Percentiles rank a stretch among this genome's conserved stretches.
Evolutionary conservation across 37 sponge, comb jelly and placozoan genomes (phyloP).

Genomic region (Cliona cf. orientalis): DNA sequence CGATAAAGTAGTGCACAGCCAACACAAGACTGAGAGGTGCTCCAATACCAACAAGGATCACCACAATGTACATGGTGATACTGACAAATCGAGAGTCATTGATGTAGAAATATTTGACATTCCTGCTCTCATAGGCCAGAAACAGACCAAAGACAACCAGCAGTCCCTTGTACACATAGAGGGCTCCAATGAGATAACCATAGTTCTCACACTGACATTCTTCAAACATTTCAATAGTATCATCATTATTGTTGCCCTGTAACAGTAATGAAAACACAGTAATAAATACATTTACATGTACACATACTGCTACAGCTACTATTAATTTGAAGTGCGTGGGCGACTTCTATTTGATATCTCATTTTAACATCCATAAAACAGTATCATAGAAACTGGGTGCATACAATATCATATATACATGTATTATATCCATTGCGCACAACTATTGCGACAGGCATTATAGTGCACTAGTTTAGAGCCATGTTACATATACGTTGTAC

Average conservation of each 20-base stretch:
- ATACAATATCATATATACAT: no score
- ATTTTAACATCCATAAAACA: no score
- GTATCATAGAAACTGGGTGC: no score
- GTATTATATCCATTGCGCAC: no score
- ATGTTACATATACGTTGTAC: no score
- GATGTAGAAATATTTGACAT: constrained; percentile 76
- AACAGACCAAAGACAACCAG: constrained; percentile 79
- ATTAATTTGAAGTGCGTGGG: no score
- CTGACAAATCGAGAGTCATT: constrained; percentile 76
- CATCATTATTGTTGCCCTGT: constrained; percentile 16
- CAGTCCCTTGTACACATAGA: constrained; percentile 75
- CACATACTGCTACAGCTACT: neutral
- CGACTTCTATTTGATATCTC: no score
- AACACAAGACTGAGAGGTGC: constrained; percentile 69
- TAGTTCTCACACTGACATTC: constrained; percentile 46
- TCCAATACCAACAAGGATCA: constrained; percentile 67
- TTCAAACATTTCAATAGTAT: constrained; percentile 9
- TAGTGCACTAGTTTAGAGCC: no score
- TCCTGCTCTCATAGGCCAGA: constrained; percentile 86
- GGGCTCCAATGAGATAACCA: constrained; percentile 68
- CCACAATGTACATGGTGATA: constrained; percentile 68
- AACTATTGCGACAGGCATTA: no score
- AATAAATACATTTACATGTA: neutral
- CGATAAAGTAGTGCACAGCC: constrained; percentile 30
- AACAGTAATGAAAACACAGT: neutral